These are phyloP conservation scores for Donacobius atricapilla DNA, from an alignment of 2,113 vertebrate species.

Conservation along the genomic window DNA sequence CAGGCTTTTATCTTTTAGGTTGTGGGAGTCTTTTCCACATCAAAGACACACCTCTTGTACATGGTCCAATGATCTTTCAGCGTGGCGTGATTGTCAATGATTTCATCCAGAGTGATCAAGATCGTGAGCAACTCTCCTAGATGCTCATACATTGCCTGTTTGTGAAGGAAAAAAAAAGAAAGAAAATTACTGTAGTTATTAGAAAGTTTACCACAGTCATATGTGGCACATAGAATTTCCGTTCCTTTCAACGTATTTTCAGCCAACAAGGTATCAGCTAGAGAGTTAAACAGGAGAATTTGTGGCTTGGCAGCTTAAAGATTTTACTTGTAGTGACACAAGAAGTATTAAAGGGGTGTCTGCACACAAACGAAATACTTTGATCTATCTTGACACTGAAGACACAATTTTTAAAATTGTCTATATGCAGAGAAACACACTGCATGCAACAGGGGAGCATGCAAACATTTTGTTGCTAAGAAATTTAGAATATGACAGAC, in stretches of 20 bases:
- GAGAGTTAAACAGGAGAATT: background rate
- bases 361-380: background rate
- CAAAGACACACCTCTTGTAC: conserved; percentile 91
- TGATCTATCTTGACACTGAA: background rate
- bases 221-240: background rate
- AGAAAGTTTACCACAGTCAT: background rate
- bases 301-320: background rate
- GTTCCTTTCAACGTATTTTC: background rate
- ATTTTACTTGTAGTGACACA: background rate
- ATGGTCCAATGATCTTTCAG: conserved; percentile 98
- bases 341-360: background rate
- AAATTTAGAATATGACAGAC: background rate
- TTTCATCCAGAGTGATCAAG: conserved; percentile 93
- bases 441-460: background rate
- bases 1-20: background rate
- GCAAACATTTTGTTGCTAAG: background rate
- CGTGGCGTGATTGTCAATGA: conserved; percentile 90
- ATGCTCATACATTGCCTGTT: conserved; percentile 92
- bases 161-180: background rate
- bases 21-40: background rate
- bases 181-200: conserved; percentile 10
- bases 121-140: conserved; percentile 90
- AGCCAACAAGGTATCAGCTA: background rate
- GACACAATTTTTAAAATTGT: background rate
- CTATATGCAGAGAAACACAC: background rate